Evolutionary conservation across 2,888 invertebrate species (phyloP), one percentile per base, ranked within the genome.

Genomic region (Cabera pusaria): DNA sequence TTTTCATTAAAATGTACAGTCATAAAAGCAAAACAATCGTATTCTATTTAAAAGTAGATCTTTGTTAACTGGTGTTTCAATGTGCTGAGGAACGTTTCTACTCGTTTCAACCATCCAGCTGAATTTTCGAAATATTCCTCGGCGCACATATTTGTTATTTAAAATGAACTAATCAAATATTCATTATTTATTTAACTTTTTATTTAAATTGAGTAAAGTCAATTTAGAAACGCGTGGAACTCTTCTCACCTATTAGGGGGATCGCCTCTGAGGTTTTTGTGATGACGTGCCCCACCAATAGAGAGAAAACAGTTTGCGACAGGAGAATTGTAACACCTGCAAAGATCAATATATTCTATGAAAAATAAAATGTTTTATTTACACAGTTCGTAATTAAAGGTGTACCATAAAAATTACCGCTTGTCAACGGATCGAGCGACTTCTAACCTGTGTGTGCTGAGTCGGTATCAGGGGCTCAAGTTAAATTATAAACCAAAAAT

Each of bases 221-320:
- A 56, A 38, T 41, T 53, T 59, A 52, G 52, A 59, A 64, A 67
- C 80, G 72, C 76, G 73, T 56, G 27, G 50, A 48, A 57, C 44
- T 59, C 65, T 76, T 78, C 90, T 90, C 90, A 97, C 98, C 99
- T 96, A 99, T 97, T 87, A 98, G 94, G 85, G 99, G 98, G 90
- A 99, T 96, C 83, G 98, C 98, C 91, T 98, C 98, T 89, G 98
- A 98, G 90, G 98, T 98, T 93, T 97, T 97, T 90, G 98, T 98
- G 92, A 98, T 97, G 90, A 98, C 97, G 92, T 98, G 97, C 86
- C 97, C 97, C 92, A 99, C 98, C 95, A 98, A 95, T 92, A 98
- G 94, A 90, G 98, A 96, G 93, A 99, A 98, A 91, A 98, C 98
- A 90, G 98, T 98, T 93, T 98, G 96, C 79, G 98, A 98, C 91